A percentile compares a stretch with the other conserved stretches of the same genome.
Evolutionary conservation across 2,888 invertebrate genomes (phyloP).

Genomic region (Drosophila lutescens): DNA sequence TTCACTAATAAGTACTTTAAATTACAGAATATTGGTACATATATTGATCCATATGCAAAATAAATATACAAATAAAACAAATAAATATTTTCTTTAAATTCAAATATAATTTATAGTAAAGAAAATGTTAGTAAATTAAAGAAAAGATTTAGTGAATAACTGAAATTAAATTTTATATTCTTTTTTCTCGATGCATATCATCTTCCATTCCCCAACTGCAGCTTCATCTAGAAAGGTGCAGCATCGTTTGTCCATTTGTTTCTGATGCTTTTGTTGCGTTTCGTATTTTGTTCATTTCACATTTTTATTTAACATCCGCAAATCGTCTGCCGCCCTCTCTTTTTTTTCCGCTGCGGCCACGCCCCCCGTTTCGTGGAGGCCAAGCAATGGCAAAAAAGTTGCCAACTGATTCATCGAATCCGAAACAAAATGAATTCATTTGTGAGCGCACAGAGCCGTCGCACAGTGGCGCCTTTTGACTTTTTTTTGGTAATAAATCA

Average conservation of each 20-base stretch:
- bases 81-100: too few relatives aligned
- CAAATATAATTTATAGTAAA: too few relatives aligned
- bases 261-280: conserved; percentile 42
- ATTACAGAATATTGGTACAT: too few relatives aligned
- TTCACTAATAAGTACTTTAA: too few relatives aligned
- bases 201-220: conserved; percentile 5
- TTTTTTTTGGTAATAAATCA: too few relatives aligned
- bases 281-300: conserved; percentile 54
- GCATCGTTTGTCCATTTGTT: conserved; percentile 71
- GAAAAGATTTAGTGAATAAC: not conserved
- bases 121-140: not conserved
- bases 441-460: conserved; percentile 49
- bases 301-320: conserved; percentile 57
- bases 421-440: conserved; percentile 74
- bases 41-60: too few relatives aligned
- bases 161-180: not conserved
- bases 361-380: conserved; percentile 26
- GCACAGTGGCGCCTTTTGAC: too few relatives aligned
- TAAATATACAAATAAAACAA: too few relatives aligned
- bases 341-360: conserved; percentile 23
- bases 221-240: conserved; percentile 54
- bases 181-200: conserved; percentile 1
- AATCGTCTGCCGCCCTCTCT: conserved; percentile 56
- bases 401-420: conserved; percentile 71
- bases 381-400: conserved; percentile 31